Evolutionary conservation across 2,888 invertebrate species (phyloP), one percentile per base, ranked within the genome.

Genomic region (Cordilura impudica): DNA sequence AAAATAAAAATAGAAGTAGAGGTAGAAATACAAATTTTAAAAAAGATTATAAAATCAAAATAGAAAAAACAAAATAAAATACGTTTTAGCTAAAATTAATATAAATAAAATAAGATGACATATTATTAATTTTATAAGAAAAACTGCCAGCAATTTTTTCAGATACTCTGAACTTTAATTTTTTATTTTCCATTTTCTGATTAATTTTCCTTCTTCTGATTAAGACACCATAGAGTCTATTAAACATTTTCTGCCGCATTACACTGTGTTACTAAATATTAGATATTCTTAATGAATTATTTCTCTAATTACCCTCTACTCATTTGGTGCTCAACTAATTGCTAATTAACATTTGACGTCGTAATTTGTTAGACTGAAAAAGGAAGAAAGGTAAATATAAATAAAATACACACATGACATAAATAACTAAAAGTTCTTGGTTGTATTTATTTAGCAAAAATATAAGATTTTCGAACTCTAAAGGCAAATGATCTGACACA

Each of bases 301-400:
- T 56, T 47, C 12, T 54, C 19, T 56, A 47, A 21, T 54, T 56
- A 47, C 56, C 56, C 26, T 67, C 23, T 35, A 18, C 35, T 45
- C 21, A 56, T 53, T 47, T 39, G 23, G 10, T 49, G 6, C 8
- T 63, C 14, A 18, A 39, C 73, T 54, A 66, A 73, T 66, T 73
- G 18, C 35, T 51, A 73, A 73, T 73, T 73, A 66, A 51, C 51
- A 51, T 66, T 53, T 66, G 56, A 31, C 58, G 43, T 51, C 49
- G 51, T 53, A 58, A 73, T 73, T 73, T 73, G 35, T 56, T 47
- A 47, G 56, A 18, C 43, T 23, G 12, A 65, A 49, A 47, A 31
- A 16, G 2, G 5, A 8, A 54, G 31, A 10, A 56, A 23, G n/a
- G 6, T 14, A 45, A 43, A 21, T 0, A 39, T 0, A 39, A 53